A percentile compares a stretch with the other conserved stretches of the same genome.
Conservation (phyloP, 2,888 invertebrate genomes). For the Heliconius ismenius region DNA sequence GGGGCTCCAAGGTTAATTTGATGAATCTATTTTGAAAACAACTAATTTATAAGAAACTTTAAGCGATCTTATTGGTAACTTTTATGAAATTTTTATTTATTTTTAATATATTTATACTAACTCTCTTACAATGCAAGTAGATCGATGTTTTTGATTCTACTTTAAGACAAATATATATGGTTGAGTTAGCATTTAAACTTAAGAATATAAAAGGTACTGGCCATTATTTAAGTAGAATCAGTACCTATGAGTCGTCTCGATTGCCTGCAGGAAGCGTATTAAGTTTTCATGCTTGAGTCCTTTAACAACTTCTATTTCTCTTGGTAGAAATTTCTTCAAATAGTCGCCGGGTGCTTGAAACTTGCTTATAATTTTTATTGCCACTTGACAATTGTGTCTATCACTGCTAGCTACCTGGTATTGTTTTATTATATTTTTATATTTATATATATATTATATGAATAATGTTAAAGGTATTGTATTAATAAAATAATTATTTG, state of each 20-base stretch:
- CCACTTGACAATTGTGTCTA: constrained; percentile 87
- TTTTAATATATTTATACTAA: no score
- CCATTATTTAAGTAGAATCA: constrained; percentile 37
- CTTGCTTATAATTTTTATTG: constrained; percentile 92
- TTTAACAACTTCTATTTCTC: constrained; percentile 92
- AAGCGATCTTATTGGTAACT: background rate
- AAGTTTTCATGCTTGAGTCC: constrained; percentile 89
- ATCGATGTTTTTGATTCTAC: background rate
- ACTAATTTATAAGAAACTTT: background rate
- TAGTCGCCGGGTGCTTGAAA: constrained; percentile 91
- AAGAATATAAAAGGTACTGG: constrained; percentile 12
- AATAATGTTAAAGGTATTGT: background rate
- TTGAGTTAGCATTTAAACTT: constrained; percentile 9
- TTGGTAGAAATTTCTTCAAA: constrained; percentile 89
- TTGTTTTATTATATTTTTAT: background rate
- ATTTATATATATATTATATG: background rate
- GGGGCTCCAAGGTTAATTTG: background rate
- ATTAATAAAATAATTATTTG: background rate
- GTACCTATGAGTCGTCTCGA: constrained; percentile 91
- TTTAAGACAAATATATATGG: background rate
- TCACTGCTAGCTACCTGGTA: constrained; percentile 87
- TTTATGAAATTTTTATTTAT: no score
- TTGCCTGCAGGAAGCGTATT: constrained; percentile 90
- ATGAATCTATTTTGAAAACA: background rate
- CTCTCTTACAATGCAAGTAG: no score